A percentile compares a stretch with the other conserved stretches of the same genome.
Evolutionary conservation across 2,797 vertebrate species (phyloP).

Genomic region (Sparidentex hasta): DNA sequence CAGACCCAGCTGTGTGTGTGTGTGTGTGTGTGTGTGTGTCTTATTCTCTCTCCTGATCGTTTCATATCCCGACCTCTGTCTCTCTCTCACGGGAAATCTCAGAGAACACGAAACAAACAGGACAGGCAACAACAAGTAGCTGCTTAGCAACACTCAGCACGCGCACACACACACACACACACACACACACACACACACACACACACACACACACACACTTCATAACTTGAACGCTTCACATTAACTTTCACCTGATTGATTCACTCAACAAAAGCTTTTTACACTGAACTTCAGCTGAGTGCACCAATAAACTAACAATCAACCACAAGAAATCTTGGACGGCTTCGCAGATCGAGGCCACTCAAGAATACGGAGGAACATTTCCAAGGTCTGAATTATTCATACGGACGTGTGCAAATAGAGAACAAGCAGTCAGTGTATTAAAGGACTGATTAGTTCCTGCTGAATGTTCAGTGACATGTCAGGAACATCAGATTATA

Average conservation of each 20-base stretch:
- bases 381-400: slow-evolving; percentile 43
- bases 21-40: not conserved
- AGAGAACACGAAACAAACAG: slow-evolving; percentile 31
- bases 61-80: not conserved
- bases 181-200: slow-evolving; percentile 4
- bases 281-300: slow-evolving; percentile 7
- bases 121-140: slow-evolving; percentile 48
- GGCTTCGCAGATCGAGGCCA: not conserved
- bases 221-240: not conserved
- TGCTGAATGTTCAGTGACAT: too few species aligned
- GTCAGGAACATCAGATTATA: too few species aligned
- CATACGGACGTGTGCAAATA: not conserved
- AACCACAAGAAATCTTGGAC: not conserved
- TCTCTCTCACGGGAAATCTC: slow-evolving; percentile 18
- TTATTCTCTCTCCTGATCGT: not conserved
- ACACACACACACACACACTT: too few species aligned
- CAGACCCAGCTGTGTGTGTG: not conserved
- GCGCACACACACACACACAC: slow-evolving; percentile 3
- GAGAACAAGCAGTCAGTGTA: not conserved
- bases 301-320: slow-evolving; percentile 13
- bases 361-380: not conserved
- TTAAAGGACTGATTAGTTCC: not conserved
- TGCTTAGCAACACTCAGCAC: slow-evolving; percentile 45
- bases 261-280: slow-evolving; percentile 26
- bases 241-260: not conserved